Evolutionary conservation across 2,113 vertebrate species (phyloP), one percentile per base, ranked within the genome.

Genomic region (Syrmaticus mikado): DNA sequence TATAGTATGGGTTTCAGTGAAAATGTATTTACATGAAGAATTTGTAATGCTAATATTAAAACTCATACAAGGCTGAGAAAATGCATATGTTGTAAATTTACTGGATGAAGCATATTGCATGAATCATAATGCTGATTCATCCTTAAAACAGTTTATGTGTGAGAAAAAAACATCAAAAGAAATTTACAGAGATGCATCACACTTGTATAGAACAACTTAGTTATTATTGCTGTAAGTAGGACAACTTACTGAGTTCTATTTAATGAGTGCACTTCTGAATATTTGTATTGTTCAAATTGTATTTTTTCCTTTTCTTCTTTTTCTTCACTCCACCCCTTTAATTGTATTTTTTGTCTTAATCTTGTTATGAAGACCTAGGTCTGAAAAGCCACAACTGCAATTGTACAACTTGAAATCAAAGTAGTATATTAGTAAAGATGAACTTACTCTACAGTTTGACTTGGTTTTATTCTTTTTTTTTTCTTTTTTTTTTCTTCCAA

Each of bases 111-210:
- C 2, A 11, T 12, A 64, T 8, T 15, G 4, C 30, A 55, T 32
- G 55, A 93, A 71, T 71, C 67, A 85, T 30, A 78, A 75, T 13
- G 43, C 46, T 89, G 84, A 94, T 70, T 92, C 53, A 80, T 45
- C 34, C 9, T 74, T 85, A 8, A 12, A 92, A 74, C 25, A 89
- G 50, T 57, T 38, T 27, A 93, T 80, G 22, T 43, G 25, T 60
- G 61, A 89, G 36, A 77, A 88, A 70, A 32, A 89, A 76, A 66
- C 8, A 62, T 34, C 4, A 64, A 70, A 79, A 72, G 21, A 74
- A 60, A 91, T 60, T 46, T 83, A 60, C 32, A 80, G 27, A 40
- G 52, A 80, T 81, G 11, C 3, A 43, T 94, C 72, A 83, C 18
- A 43, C 18, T 27, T 74, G 32, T 65, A 53, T 15, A 61, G 28